Conservation (phyloP, 2,888 invertebrate species). For the Erebia ligea region DNA sequence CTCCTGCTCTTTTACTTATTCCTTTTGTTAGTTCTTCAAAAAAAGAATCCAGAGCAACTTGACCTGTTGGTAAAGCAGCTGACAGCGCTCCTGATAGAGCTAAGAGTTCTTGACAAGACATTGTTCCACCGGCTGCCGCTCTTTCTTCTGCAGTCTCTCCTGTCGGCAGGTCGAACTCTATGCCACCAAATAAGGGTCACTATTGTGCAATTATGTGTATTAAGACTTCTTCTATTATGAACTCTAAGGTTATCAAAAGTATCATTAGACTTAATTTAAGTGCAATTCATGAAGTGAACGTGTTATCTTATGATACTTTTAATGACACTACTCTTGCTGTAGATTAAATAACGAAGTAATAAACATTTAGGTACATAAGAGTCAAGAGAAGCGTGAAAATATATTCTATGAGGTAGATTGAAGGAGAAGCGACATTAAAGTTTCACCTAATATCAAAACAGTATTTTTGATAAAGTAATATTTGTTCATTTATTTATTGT, state of each 20-base stretch:
- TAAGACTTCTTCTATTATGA: background rate
- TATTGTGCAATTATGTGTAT: conserved; percentile 46
- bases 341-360: background rate
- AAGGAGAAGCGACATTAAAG: conserved; percentile 12
- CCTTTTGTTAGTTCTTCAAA: conserved; percentile 91
- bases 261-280: conserved; percentile 18
- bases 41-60: conserved; percentile 91
- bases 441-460: background rate
- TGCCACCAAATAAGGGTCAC: conserved; percentile 51
- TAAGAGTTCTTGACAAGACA: conserved; percentile 95
- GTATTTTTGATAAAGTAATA: background rate
- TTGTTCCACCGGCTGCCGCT: conserved; percentile 81
- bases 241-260: conserved; percentile 27
- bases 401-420: conserved; percentile 1
- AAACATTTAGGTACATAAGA: conserved; percentile 15
- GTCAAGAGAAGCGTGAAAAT: conserved; percentile 14
- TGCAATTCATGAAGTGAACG: background rate
- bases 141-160: conserved; percentile 72
- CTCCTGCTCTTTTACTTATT: conserved; percentile 79
- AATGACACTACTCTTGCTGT: conserved; percentile 23
- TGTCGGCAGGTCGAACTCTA: conserved; percentile 81
- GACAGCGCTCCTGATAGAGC: conserved; percentile 96
- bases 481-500: background rate
- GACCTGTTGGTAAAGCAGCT: conserved; percentile 94
- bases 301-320: conserved; percentile 27